These are phyloP conservation scores for Microplitis mediator DNA, from an alignment of 1,140 invertebrate species.

Conservation along the genomic window DNA sequence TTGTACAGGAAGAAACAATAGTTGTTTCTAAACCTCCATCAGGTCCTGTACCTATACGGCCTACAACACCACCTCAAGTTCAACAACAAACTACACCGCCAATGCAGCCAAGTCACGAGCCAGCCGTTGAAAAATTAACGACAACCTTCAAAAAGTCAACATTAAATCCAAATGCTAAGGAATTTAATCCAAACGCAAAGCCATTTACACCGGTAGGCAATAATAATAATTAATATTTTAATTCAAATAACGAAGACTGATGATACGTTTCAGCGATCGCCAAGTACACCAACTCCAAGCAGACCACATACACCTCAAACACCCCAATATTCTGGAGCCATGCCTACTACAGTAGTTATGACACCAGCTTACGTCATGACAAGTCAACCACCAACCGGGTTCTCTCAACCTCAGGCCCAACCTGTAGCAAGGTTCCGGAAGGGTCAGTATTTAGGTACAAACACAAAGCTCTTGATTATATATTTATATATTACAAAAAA, in stretches of 20 bases:
- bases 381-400: slow-evolving; percentile 59
- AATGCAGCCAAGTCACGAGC: slow-evolving; percentile 45
- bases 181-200: slow-evolving; percentile 88
- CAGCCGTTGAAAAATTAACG: slow-evolving; percentile 66
- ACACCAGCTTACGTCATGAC: slow-evolving; percentile 61
- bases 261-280: slow-evolving; percentile 62
- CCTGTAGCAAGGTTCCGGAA: slow-evolving; percentile 60
- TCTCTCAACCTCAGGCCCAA: slow-evolving; percentile 62
- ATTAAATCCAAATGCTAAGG: slow-evolving; percentile 87
- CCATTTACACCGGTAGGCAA: slow-evolving; percentile 81
- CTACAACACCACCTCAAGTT: slow-evolving; percentile 46
- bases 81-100: slow-evolving; percentile 36
- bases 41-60: slow-evolving; percentile 45
- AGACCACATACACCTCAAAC: slow-evolving; percentile 86
- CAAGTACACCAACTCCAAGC: slow-evolving; percentile 70
- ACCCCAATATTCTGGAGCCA: slow-evolving; percentile 65
- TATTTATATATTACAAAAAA: background rate
- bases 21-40: slow-evolving; percentile 54
- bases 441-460: slow-evolving; percentile 53
- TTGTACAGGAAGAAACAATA: slow-evolving; percentile 47
- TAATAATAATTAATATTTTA: background rate
- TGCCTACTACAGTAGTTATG: slow-evolving; percentile 61
- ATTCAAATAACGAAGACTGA: slow-evolving; percentile 1
- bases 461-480: slow-evolving; percentile 14
- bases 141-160: slow-evolving; percentile 76